These are phyloP conservation scores for Alligator mississippiensis DNA, from an alignment of 2,113 vertebrate species.

Conservation along the genomic window DNA sequence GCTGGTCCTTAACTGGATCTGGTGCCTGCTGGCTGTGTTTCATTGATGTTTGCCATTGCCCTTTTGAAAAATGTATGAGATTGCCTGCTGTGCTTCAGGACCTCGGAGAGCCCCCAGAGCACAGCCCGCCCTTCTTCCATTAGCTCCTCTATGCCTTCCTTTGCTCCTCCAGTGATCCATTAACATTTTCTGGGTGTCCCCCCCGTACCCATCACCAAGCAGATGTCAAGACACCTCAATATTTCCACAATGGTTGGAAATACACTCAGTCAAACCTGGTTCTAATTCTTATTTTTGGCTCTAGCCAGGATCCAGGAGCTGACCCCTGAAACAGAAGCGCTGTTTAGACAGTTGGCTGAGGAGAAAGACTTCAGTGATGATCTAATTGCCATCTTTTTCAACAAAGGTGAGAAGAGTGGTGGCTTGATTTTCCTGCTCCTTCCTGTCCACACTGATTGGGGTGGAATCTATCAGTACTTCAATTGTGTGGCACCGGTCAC, in stretches of 20 bases:
- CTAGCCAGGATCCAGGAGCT: conserved; percentile 5
- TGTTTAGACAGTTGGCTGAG: not conserved
- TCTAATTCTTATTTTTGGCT: not conserved
- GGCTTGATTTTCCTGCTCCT: no score
- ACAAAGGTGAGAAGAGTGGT: conserved; percentile 38
- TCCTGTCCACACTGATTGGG: not conserved
- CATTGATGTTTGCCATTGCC: no score
- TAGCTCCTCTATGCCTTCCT: not conserved
- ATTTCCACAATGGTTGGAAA: no score
- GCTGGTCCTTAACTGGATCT: no score
- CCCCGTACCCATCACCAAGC: accelerated
- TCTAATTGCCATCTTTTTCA: not conserved
- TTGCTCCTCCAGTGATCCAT: not conserved
- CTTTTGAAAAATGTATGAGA: no score
- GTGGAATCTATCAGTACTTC: not conserved
- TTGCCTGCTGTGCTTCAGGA: no score
- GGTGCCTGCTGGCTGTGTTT: no score
- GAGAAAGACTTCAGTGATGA: accelerated
- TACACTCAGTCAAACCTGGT: not conserved
- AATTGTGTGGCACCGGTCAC: not conserved
- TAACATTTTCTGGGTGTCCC: not conserved
- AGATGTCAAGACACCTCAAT: no score
- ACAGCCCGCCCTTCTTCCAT: not conserved
- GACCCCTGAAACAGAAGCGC: accelerated
- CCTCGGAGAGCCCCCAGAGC: not conserved